Evolutionary conservation across 2,888 invertebrate species (phyloP), one percentile per base, ranked within the genome.

Genomic region (Rhogogaster chlorosoma): DNA sequence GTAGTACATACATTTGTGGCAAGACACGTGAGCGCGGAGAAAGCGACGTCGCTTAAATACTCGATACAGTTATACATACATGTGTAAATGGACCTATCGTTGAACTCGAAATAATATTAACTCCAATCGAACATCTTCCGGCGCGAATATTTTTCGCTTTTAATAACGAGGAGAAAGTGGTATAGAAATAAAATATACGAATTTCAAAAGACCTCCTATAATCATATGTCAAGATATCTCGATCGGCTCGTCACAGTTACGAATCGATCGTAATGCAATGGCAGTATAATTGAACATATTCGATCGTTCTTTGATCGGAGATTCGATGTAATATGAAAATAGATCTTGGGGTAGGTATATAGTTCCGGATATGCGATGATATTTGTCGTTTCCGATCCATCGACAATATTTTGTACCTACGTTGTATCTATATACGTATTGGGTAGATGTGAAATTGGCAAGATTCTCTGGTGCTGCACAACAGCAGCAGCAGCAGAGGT

Each of bases 1-100:
- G 6, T 7, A 26, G 2, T 18, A 53, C 22, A 61, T 61, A 10
- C 26, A 29, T 61, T 61, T 61, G 22, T 26, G n/a, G 7, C 1
- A n/a, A 53, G 6, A 53, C n/a, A 53, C n/a, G n/a, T 53, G 53
- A n/a, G n/a, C 18, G 29, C 4, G 29, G 67, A 67, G 67, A 67
- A 67, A 67, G 67, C 29, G 7, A 67, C 67, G 67, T 67, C 15
- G 67, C 67, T 29, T 22, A 67, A 67, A 67, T 67, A 29, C 29
- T 32, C 67, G 67, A 70, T 70, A 70, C 70, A 70, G 9, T 22
- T 70, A 26, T 61, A 61, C 3, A 61, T 2, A 12, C 10, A 61
- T n/a, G 26, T 61, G 10, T 61, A 12, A 22, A 26, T 61, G 61
- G 10, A 61, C 26, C 26, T 61, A n/a, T 53, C 53, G 53, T n/a